These are phyloP conservation scores for Daubentonia madagascariensis DNA, from an alignment of 2,113 vertebrate genomes.

Conservation along the genomic window DNA sequence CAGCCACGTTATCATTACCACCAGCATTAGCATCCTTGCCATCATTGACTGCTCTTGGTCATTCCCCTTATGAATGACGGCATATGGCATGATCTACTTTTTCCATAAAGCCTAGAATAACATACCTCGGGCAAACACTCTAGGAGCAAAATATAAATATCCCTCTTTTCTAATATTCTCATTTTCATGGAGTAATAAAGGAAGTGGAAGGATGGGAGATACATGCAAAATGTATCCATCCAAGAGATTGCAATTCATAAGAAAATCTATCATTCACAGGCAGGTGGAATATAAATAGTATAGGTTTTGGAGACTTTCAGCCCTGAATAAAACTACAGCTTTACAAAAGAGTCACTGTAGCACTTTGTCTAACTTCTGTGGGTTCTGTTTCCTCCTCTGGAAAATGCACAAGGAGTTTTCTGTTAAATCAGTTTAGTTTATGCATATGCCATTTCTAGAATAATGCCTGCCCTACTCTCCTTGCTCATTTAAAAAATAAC, in stretches of 20 bases:
- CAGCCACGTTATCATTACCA: accelerated
- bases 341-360: neutral
- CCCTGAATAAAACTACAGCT: neutral
- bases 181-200: neutral
- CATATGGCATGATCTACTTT: neutral
- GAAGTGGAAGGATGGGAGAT: neutral
- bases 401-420: neutral
- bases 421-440: neutral
- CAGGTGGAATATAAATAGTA: neutral
- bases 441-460: neutral
- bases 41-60: neutral
- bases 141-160: neutral
- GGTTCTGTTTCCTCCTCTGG: neutral
- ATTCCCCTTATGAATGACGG: neutral
- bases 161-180: neutral
- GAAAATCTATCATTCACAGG: neutral
- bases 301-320: neutral
- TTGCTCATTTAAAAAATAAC: neutral
- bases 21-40: neutral
- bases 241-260: neutral
- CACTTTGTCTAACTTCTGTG: neutral
- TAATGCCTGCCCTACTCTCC: neutral
- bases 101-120: neutral
- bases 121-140: neutral
- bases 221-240: neutral